Conservation (phyloP, 2,113 vertebrate genomes). For the Engystomops pustulosus region DNA sequence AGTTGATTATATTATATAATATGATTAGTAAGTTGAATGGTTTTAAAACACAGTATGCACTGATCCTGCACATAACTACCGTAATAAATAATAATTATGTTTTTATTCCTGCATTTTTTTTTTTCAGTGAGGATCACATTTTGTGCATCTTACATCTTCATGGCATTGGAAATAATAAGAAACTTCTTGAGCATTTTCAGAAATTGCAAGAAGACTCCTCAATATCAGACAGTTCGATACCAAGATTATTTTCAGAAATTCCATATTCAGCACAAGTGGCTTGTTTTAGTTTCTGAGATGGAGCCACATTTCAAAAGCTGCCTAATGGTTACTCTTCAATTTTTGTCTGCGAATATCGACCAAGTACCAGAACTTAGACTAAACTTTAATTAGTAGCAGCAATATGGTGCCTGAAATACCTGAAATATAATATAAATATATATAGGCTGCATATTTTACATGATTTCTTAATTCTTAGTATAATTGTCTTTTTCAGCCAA, state of each 20-base stretch:
- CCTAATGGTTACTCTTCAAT: too few relatives aligned
- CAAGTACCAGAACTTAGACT: neutral
- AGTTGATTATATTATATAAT: too few relatives aligned
- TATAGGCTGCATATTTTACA: too few relatives aligned
- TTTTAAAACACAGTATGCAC: too few relatives aligned
- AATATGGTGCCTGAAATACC: neutral
- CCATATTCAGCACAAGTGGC: neutral
- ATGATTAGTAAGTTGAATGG: too few relatives aligned
- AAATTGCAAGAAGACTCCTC: neutral
- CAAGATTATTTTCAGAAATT: conserved; percentile 61
- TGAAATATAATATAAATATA: too few relatives aligned
- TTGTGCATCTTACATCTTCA: conserved; percentile 52
- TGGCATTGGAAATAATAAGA: conserved; percentile 34
- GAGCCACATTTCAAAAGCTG: too few relatives aligned
- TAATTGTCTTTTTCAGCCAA: too few relatives aligned
- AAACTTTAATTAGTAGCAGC: neutral
- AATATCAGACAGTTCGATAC: neutral
- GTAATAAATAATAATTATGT: too few relatives aligned
- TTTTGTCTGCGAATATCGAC: neutral
- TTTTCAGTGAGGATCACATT: conserved; percentile 66
- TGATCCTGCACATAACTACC: too few relatives aligned
- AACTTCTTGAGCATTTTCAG: fast-evolving
- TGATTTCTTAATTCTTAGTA: too few relatives aligned
- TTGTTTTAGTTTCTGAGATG: neutral
- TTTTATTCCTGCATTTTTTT: neutral